These are phyloP conservation scores for Molanna angustata DNA, from an alignment of 2,888 invertebrate genomes.

Conservation along the genomic window DNA sequence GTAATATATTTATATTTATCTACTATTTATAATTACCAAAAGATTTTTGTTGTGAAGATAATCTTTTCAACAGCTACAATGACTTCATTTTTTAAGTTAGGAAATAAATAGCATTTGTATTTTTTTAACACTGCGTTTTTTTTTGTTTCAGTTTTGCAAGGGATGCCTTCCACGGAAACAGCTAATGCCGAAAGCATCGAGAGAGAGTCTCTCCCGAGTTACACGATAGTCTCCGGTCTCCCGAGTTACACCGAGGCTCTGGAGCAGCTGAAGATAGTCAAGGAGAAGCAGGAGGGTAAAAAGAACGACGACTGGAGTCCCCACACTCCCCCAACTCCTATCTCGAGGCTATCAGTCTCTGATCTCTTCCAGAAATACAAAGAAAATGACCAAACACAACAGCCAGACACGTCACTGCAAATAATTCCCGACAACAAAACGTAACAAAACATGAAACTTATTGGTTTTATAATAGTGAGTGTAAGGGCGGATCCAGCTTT, in stretches of 20 bases:
- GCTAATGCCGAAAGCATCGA: slow-evolving; percentile 43
- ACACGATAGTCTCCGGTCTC: slow-evolving; percentile 62
- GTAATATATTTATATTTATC: no score
- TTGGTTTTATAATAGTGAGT: no score
- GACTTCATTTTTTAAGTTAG: no score
- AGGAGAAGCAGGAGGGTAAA: slow-evolving; percentile 26
- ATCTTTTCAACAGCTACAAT: no score
- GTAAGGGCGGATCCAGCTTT: no score
- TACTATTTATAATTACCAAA: no score
- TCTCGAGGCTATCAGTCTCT: slow-evolving; percentile 39
- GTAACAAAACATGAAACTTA: no score
- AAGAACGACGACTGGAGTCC: slow-evolving; percentile 34
- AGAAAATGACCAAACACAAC: slow-evolving; percentile 18
- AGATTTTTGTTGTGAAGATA: no score
- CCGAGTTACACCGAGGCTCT: slow-evolving; percentile 63
- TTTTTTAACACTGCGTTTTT: slow-evolving; percentile 13
- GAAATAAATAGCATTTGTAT: no score
- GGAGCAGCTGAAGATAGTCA: slow-evolving; percentile 46
- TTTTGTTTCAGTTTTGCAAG: slow-evolving; percentile 47
- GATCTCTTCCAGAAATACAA: slow-evolving; percentile 42
- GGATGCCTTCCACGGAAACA: slow-evolving; percentile 34
- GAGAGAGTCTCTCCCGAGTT: slow-evolving; percentile 58
- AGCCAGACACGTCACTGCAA: no score
- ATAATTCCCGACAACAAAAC: slow-evolving; percentile 26
- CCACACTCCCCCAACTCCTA: slow-evolving; percentile 37